Evolutionary conservation across 2,888 invertebrate species (phyloP).

Genomic region (Sisyra nigra): DNA sequence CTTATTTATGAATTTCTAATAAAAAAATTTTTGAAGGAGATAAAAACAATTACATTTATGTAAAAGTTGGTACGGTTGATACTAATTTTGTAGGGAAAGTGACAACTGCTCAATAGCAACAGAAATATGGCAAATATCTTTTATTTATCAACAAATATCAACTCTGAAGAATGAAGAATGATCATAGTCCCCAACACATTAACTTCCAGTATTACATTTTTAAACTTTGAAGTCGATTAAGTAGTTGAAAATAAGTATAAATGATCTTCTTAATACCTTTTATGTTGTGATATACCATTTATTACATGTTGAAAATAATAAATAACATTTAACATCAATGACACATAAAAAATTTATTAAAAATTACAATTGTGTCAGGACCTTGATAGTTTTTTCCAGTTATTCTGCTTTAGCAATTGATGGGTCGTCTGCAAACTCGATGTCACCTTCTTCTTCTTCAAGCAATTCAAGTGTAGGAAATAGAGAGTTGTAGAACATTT

Average conservation of each 20-base stretch:
- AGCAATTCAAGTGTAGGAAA: background rate
- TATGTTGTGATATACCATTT: background rate
- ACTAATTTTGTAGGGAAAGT: too few species aligned
- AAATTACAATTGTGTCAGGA: background rate
- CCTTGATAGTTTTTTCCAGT: slow-evolving; percentile 3
- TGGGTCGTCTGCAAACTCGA: slow-evolving; percentile 2
- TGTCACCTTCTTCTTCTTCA: background rate
- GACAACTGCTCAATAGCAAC: too few species aligned
- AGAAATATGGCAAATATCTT: too few species aligned
- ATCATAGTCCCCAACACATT: too few species aligned
- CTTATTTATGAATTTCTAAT: too few species aligned
- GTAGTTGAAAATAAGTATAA: slow-evolving; percentile 1
- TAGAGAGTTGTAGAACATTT: background rate
- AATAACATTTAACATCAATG: background rate
- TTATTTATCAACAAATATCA: too few species aligned
- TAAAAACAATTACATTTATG: too few species aligned
- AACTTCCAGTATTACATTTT: slow-evolving; percentile 1
- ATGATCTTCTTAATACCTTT: background rate
- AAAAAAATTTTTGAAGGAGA: too few species aligned
- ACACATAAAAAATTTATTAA: background rate
- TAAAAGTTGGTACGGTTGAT: too few species aligned
- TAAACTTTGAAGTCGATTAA: slow-evolving; percentile 1
- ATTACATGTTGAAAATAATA: background rate
- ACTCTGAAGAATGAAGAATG: too few species aligned
- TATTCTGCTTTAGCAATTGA: background rate